Evolutionary conservation across 2,113 vertebrate species (phyloP).

Genomic region (Phylloscopus whistleri): DNA sequence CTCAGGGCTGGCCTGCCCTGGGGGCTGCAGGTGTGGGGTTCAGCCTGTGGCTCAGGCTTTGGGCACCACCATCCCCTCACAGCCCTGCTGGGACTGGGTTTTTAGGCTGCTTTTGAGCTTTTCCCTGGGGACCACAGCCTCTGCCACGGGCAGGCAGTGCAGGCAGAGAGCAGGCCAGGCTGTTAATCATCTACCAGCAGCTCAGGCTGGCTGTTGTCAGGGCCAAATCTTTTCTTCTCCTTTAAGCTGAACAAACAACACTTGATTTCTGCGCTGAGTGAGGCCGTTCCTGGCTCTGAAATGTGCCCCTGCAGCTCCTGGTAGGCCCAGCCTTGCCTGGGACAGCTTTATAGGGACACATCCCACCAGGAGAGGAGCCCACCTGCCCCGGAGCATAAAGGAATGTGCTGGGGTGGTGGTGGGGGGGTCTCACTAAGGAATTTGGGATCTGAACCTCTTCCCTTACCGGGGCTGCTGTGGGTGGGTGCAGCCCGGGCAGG

Average conservation of each 20-base stretch:
- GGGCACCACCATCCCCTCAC: background rate
- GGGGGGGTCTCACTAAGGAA: fast-evolving
- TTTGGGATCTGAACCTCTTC: background rate
- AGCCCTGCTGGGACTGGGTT: fast-evolving
- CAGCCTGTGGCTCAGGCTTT: fast-evolving
- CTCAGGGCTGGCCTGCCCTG: background rate
- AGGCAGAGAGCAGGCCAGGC: background rate
- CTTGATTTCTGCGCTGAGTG: background rate
- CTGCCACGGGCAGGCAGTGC: background rate
- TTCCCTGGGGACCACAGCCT: background rate
- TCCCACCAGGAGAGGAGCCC: background rate
- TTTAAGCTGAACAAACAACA: constrained; percentile 5
- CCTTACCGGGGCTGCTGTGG: background rate
- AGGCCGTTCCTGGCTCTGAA: background rate
- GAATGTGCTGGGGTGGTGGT: background rate
- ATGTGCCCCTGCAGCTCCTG: background rate
- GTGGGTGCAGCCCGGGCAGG: background rate
- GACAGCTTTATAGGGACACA: background rate
- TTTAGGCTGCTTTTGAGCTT: background rate
- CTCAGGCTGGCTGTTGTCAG: background rate
- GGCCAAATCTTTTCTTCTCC: background rate
- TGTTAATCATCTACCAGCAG: constrained; percentile 68
- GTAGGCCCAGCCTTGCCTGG: background rate
- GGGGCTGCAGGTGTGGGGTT: background rate
- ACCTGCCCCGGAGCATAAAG: background rate